phyloP scores from a whole-genome alignment of 2,888 invertebrate genomes.

The Nemurella pictetii region DNA sequence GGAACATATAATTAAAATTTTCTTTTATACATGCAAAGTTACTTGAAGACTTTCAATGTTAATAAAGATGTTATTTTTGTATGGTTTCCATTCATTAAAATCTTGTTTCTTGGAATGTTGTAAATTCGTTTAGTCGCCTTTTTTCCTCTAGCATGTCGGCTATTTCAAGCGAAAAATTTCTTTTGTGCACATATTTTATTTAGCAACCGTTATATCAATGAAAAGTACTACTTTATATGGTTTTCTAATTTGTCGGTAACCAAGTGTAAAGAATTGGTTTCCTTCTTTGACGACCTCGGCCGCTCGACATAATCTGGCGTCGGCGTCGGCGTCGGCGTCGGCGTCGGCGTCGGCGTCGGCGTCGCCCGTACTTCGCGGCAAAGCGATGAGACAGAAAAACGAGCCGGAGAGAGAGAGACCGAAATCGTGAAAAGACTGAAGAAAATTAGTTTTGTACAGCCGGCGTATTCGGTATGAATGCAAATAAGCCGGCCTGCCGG shows the following conservation, averaged over 20 bases:
- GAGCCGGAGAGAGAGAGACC: not conserved
- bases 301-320: not conserved
- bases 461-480: conserved; percentile 24
- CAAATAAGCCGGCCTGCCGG: conserved; percentile 6
- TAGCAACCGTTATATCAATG: not conserved
- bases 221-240: not conserved
- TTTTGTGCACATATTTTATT: not conserved
- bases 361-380: not conserved
- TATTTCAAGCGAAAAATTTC: not conserved
- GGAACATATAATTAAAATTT: not conserved
- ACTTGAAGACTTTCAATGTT: not conserved
- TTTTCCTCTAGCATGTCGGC: not conserved
- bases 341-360: not conserved
- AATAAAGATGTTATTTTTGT: not conserved
- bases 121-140: not conserved
- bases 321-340: no score
- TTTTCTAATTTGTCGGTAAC: conserved; percentile 3
- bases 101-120: not conserved
- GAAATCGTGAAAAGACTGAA: conserved; percentile 8
- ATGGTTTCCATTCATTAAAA: not conserved
- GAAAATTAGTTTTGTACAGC: conserved; percentile 29
- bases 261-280: conserved; percentile 9
- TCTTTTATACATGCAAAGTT: not conserved
- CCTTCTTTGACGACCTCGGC: not conserved
- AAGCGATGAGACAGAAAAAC: not conserved